These are phyloP conservation scores for Ranitomeya variabilis DNA, from an alignment of 2,113 vertebrate species.

Conservation along the genomic window DNA sequence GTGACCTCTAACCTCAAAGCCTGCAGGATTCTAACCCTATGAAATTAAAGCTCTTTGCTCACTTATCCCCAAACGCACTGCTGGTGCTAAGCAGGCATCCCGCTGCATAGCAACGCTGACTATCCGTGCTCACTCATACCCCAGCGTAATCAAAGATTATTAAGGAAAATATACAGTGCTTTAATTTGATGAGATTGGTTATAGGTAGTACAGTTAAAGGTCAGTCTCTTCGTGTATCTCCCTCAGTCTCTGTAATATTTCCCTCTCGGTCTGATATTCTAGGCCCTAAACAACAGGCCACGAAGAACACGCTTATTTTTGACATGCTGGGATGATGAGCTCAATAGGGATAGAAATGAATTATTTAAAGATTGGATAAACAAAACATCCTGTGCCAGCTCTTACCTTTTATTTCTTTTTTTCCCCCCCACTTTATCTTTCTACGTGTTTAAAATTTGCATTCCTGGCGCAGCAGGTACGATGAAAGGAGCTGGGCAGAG, in stretches of 20 bases:
- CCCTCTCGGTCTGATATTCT: constrained; percentile 69
- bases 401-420: constrained; percentile 63
- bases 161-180: constrained; percentile 99
- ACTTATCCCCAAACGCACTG: constrained; percentile 98
- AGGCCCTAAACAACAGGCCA: constrained; percentile 92
- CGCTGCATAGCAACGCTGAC: constrained; percentile 95
- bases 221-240: constrained; percentile 93
- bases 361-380: constrained; percentile 79
- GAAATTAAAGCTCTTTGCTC: constrained; percentile 99
- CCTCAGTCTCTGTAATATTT: constrained; percentile 79
- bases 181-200: constrained; percentile 99
- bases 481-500: constrained; percentile 17
- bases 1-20: constrained; percentile 92
- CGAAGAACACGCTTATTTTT: constrained; percentile 85
- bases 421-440: background rate
- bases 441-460: background rate
- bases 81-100: constrained; percentile 93
- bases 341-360: constrained; percentile 76
- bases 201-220: constrained; percentile 98
- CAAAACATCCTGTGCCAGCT: constrained; percentile 71
- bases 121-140: constrained; percentile 95
- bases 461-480: constrained; percentile 43
- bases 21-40: constrained; percentile 99
- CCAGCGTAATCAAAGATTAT: constrained; percentile 97
- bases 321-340: constrained; percentile 70